Conservation (phyloP, 2,797 vertebrate species). For the Gastrophryne carolinensis region DNA sequence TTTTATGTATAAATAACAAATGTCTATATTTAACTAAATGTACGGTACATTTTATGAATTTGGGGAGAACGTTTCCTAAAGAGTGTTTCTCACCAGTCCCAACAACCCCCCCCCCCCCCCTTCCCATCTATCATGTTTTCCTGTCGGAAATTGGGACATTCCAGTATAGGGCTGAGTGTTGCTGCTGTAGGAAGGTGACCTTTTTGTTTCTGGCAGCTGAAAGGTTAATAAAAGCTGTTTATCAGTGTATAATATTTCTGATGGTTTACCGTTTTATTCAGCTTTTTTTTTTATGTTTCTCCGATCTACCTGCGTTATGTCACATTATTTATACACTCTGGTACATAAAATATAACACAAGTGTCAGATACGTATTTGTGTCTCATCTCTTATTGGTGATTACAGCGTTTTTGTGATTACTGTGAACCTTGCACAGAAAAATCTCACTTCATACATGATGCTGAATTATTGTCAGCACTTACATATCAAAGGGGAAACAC, state of each 20-base stretch:
- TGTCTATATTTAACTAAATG: constrained; percentile 84
- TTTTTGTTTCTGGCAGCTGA: constrained; percentile 24
- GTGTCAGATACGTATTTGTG: constrained; percentile 27
- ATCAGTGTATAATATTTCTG: constrained; percentile 36
- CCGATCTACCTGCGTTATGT: constrained; percentile 52
- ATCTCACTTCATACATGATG: too few relatives aligned
- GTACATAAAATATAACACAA: constrained; percentile 53
- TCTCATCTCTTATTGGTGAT: background rate
- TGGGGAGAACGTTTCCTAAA: constrained; percentile 39
- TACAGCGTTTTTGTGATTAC: too few relatives aligned
- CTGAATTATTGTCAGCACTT: too few relatives aligned
- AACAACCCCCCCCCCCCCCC: constrained; percentile 36
- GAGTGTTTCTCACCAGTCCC: constrained; percentile 11
- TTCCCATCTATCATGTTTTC: too few relatives aligned
- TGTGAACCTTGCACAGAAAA: too few relatives aligned
- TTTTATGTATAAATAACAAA: constrained; percentile 85
- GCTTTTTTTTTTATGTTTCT: constrained; percentile 48
- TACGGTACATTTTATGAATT: constrained; percentile 53
- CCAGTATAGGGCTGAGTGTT: constrained; percentile 38
- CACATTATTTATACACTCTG: constrained; percentile 53
- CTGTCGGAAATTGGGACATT: constrained; percentile 37
- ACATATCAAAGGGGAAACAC: too few relatives aligned
- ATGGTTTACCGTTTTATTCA: constrained; percentile 47
- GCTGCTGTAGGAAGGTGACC: constrained; percentile 4
- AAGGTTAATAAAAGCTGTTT: constrained; percentile 43